Percentiles rank a stretch among this genome's conserved stretches.
phyloP scores from a whole-genome alignment of 2,113 vertebrate species.

The Promerops cafer region DNA sequence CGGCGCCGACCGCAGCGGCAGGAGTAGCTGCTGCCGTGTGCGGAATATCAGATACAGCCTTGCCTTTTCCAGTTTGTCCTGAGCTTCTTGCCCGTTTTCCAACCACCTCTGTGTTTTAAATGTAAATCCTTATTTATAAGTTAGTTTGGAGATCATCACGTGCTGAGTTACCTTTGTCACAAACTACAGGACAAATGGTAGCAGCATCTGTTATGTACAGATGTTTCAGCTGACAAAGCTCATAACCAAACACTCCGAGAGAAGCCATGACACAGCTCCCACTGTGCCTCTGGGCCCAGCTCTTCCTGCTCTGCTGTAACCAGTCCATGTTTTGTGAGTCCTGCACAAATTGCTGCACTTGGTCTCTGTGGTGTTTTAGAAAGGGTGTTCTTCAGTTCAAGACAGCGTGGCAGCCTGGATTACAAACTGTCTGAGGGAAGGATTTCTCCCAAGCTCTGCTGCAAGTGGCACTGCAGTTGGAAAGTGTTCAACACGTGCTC shows the following conservation, averaged over 20 bases:
- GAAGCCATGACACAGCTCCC: rapidly evolving
- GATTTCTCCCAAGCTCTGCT: not conserved
- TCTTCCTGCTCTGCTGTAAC: not conserved
- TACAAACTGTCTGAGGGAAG: rapidly evolving
- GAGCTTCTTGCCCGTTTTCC: rapidly evolving
- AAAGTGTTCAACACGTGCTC: rapidly evolving
- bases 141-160: not conserved
- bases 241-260: not conserved
- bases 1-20: not conserved
- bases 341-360: not conserved
- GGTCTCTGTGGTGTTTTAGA: not conserved
- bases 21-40: rapidly evolving
- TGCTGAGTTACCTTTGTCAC: not conserved
- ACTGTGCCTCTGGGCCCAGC: not conserved
- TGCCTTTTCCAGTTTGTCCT: rapidly evolving
- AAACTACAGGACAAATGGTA: no score
- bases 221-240: not conserved
- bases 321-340: rapidly evolving
- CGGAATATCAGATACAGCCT: rapidly evolving
- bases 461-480: not conserved
- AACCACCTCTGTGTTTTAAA: not conserved
- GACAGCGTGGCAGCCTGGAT: not conserved
- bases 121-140: not conserved
- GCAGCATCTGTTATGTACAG: rapidly evolving
- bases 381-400: not conserved